Conservation (phyloP, 2,113 vertebrate genomes). For the Lycocorax pyrrhopterus region DNA sequence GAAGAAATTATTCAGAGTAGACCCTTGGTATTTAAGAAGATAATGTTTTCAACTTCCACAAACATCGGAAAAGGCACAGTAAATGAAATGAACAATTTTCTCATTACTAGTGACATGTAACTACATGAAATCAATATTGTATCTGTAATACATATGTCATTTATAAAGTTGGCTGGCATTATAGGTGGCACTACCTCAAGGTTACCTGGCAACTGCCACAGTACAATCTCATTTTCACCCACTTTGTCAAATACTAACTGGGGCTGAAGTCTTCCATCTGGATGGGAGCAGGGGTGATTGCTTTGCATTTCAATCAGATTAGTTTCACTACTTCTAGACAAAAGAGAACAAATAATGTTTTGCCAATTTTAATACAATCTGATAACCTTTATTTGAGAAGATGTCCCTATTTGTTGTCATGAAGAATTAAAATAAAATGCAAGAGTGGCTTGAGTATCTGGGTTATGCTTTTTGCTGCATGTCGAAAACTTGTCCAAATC, state of each 20-base stretch:
- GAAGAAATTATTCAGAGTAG: background rate
- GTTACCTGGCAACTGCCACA: conserved; percentile 7
- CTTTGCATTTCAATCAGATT: background rate
- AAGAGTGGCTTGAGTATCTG: background rate
- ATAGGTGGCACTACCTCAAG: background rate
- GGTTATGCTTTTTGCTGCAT: background rate
- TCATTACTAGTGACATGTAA: background rate
- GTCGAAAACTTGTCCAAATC: background rate
- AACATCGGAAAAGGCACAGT: background rate
- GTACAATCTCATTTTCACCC: background rate
- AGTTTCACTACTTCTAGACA: background rate
- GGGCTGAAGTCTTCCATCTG: conserved; percentile 21
- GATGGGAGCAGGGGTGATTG: background rate
- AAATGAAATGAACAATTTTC: background rate
- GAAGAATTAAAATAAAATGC: background rate
- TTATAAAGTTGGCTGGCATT: background rate
- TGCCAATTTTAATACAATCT: background rate
- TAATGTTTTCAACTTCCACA: background rate
- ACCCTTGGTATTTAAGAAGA: background rate
- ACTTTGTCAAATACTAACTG: conserved; percentile 1
- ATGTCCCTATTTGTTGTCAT: background rate
- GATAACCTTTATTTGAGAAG: background rate
- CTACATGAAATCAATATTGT: background rate
- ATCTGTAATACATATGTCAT: background rate
- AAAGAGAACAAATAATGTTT: background rate